phyloP scores from a whole-genome alignment of 2,797 vertebrate species.

The Hephaestus fuliginosus region DNA sequence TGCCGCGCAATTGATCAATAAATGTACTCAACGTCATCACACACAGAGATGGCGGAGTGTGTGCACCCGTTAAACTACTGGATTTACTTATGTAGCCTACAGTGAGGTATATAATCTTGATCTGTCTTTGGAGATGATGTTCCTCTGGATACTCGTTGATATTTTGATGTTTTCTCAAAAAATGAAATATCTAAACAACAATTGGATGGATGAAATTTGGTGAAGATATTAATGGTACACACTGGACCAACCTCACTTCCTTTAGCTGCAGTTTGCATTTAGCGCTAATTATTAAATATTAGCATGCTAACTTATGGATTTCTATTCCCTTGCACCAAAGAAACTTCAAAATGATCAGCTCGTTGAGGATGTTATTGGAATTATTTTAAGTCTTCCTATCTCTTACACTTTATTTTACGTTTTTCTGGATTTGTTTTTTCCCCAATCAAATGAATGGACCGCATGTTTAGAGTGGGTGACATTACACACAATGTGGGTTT shows the following conservation, averaged over 20 bases:
- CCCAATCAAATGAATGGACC: no score
- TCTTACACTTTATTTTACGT: no score
- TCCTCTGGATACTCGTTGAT: no score
- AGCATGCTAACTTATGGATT: no score
- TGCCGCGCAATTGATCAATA: conserved; percentile 47
- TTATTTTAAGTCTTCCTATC: no score
- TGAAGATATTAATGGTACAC: neutral
- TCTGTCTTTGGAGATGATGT: neutral
- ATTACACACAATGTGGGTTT: neutral
- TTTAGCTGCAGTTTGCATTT: no score
- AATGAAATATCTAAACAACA: neutral
- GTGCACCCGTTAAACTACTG: neutral
- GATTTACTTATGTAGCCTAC: no score
- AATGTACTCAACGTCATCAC: conserved; percentile 33
- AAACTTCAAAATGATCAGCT: no score
- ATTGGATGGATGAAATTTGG: neutral
- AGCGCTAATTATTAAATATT: no score
- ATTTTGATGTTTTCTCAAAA: no score
- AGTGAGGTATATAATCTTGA: neutral
- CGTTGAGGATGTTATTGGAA: neutral
- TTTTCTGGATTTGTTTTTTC: no score
- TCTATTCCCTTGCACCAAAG: no score
- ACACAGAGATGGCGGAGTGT: neutral
- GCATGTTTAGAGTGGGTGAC: neutral
- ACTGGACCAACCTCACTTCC: neutral